Conservation (phyloP, 2,797 vertebrate species). For the Characodon lateralis region DNA sequence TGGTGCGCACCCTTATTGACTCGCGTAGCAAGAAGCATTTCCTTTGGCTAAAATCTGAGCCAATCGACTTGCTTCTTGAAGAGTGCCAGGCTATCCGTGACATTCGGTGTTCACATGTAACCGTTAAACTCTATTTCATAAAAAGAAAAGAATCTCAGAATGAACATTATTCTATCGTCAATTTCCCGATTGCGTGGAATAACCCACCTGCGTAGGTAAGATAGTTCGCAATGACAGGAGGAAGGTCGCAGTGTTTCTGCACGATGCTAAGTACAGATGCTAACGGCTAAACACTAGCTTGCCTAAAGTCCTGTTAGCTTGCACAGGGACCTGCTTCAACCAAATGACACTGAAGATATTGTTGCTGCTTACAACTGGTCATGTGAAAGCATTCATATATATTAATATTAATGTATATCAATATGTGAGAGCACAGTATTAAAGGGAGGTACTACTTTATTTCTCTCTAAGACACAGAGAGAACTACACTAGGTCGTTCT, state of each 20-base stretch:
- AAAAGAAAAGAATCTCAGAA: conserved; percentile 38
- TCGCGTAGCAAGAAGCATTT: conserved; percentile 1
- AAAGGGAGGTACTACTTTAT: too few relatives aligned
- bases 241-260: background rate
- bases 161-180: conserved; percentile 64
- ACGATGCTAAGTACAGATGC: conserved; percentile 2
- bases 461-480: too few relatives aligned
- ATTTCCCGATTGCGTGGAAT: conserved; percentile 55
- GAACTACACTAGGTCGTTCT: too few relatives aligned
- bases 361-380: background rate
- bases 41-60: conserved; percentile 48
- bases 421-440: background rate
- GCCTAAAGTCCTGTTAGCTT: conserved; percentile 9
- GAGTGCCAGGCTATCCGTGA: conserved; percentile 36
- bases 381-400: background rate
- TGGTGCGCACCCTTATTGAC: background rate
- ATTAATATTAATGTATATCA: too few relatives aligned
- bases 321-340: conserved; percentile 24
- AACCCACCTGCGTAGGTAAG: conserved; percentile 64
- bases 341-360: background rate
- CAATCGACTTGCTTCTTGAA: conserved; percentile 41
- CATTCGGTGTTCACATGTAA: conserved; percentile 49
- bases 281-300: conserved; percentile 7
- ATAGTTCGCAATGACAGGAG: background rate
- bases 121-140: background rate